phyloP scores from a whole-genome alignment of 2,113 vertebrate species.

The Mugil cephalus region DNA sequence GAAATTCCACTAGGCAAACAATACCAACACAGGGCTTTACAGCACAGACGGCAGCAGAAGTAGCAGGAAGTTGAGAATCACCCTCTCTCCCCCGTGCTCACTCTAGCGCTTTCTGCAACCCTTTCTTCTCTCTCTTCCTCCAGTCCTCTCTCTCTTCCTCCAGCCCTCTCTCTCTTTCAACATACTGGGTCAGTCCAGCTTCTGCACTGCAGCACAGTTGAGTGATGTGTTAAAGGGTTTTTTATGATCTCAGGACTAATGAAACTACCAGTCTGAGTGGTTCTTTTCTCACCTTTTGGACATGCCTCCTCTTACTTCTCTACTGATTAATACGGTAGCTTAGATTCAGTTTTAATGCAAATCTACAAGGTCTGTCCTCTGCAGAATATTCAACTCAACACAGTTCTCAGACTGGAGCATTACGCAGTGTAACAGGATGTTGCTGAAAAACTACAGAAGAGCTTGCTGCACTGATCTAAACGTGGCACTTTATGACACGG shows the following conservation, averaged over 20 bases:
- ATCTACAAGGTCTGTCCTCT: neutral
- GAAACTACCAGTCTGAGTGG: neutral
- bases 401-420: slow-evolving; percentile 1
- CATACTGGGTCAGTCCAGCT: slow-evolving; percentile 70
- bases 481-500: slow-evolving; percentile 3
- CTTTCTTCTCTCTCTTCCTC: slow-evolving; percentile 17
- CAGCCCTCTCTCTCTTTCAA: slow-evolving; percentile 32
- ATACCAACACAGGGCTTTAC: slow-evolving; percentile 62
- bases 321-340: neutral
- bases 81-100: slow-evolving; percentile 20
- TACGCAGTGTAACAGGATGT: neutral
- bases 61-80: slow-evolving; percentile 58
- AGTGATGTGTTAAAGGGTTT: slow-evolving; percentile 58
- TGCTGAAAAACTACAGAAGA: neutral
- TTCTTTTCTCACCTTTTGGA: neutral
- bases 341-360: neutral
- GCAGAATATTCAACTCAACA: neutral
- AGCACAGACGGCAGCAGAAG: slow-evolving; percentile 55
- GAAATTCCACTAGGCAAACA: slow-evolving; percentile 70
- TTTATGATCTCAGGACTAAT: slow-evolving; percentile 36
- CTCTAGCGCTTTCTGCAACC: slow-evolving; percentile 35
- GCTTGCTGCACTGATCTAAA: neutral
- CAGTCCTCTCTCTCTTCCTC: neutral
- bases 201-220: slow-evolving; percentile 75
- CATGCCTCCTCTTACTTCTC: neutral